phyloP scores from a whole-genome alignment of 2,888 invertebrate species.

The Tanytarsus gracilentus region DNA sequence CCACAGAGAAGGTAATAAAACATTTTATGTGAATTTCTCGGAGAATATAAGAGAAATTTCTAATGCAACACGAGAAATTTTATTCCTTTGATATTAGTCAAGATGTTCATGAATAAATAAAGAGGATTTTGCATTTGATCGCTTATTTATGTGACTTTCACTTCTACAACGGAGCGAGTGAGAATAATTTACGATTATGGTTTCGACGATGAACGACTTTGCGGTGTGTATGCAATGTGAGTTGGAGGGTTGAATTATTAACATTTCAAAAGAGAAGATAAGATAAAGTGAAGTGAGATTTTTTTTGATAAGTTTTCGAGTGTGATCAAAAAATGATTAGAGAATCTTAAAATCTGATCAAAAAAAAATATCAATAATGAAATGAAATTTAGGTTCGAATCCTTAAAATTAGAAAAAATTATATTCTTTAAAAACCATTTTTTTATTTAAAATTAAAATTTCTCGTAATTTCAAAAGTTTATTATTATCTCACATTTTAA shows the following conservation, averaged over 20 bases:
- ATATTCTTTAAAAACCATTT: too few species aligned
- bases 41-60: neutral
- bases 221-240: neutral
- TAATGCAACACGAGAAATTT: neutral
- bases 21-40: conserved; percentile 18
- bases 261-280: conserved; percentile 12
- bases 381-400: too few species aligned
- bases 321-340: neutral
- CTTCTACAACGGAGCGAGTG: neutral
- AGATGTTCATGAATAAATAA: conserved; percentile 28
- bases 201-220: conserved; percentile 20
- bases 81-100: conserved; percentile 24
- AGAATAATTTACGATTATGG: conserved; percentile 28
- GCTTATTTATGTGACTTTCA: conserved; percentile 24
- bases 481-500: neutral
- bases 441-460: neutral
- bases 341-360: neutral
- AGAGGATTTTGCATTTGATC: conserved; percentile 25
- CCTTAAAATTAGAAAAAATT: too few species aligned
- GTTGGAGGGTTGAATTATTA: conserved; percentile 20
- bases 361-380: neutral
- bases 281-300: neutral
- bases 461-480: neutral
- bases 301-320: too few species aligned
- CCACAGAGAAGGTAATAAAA: conserved; percentile 12